Evolutionary conservation across 2,797 vertebrate genomes (phyloP).

Genomic region (Danio kyathit): DNA sequence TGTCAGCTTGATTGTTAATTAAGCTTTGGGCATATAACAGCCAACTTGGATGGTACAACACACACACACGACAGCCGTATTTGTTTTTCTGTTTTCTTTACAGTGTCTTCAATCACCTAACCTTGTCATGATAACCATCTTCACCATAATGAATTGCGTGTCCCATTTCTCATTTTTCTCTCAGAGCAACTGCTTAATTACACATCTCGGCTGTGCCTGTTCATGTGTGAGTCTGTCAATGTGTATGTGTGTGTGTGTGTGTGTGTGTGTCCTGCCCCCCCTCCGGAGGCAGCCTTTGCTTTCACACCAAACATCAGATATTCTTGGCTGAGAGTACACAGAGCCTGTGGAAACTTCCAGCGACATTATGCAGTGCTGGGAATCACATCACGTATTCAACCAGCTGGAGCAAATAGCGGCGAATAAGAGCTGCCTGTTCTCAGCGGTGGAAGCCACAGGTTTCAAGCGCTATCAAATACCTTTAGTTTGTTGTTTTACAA

Average conservation of each 20-base stretch:
- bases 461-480: constrained; percentile 31
- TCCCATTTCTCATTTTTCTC: constrained; percentile 52
- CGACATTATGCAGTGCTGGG: constrained; percentile 42
- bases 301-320: constrained; percentile 64
- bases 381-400: constrained; percentile 58
- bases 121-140: constrained; percentile 42
- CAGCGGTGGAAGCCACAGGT: constrained; percentile 45
- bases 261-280: constrained; percentile 21
- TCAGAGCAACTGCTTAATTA: constrained; percentile 52
- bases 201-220: constrained; percentile 48
- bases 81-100: constrained; percentile 53
- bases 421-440: constrained; percentile 53
- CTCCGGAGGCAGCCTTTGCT: constrained; percentile 55
- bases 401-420: constrained; percentile 55
- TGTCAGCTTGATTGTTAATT: constrained; percentile 35
- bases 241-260: constrained; percentile 9
- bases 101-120: constrained; percentile 45
- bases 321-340: constrained; percentile 57
- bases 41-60: constrained; percentile 19
- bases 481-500: constrained; percentile 29
- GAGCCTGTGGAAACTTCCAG: constrained; percentile 59
- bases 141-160: background rate
- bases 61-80: constrained; percentile 34
- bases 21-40: constrained; percentile 24
- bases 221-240: constrained; percentile 36